phyloP scores from a whole-genome alignment of 2,888 invertebrate species.

The Tryphoninae sp. region DNA sequence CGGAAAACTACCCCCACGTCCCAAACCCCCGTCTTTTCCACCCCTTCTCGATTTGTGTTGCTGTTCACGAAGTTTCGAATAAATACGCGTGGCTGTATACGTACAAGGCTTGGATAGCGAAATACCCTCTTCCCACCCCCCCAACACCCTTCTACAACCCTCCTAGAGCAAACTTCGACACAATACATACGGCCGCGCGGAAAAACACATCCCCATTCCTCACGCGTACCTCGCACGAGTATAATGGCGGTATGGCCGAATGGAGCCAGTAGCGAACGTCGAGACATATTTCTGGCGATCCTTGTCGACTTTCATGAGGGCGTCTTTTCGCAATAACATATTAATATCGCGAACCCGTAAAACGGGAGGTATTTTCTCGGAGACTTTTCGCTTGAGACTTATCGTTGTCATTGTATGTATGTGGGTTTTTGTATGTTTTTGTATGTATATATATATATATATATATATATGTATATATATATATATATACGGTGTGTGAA shows the following conservation, averaged over 20 bases:
- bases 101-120: constrained; percentile 50
- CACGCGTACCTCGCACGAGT: constrained; percentile 15
- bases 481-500: neutral
- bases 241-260: neutral
- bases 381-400: constrained; percentile 72
- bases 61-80: constrained; percentile 51
- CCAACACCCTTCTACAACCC: neutral
- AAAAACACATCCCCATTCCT: constrained; percentile 53
- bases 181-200: constrained; percentile 64
- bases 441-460: constrained; percentile 2
- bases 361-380: constrained; percentile 41
- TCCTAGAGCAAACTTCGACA: constrained; percentile 52
- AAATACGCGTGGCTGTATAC: constrained; percentile 13
- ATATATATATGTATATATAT: too few species aligned
- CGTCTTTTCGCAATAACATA: constrained; percentile 81
- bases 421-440: neutral
- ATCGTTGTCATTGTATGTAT: constrained; percentile 58
- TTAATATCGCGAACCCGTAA: constrained; percentile 76
- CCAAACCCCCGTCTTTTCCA: constrained; percentile 7
- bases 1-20: constrained; percentile 51
- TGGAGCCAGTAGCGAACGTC: constrained; percentile 28
- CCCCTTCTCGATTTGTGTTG: constrained; percentile 29
- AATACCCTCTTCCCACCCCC: constrained; percentile 38
- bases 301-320: constrained; percentile 81
- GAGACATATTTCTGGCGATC: constrained; percentile 79